Base-by-base conservation (phyloP, 2,888 invertebrate species). In the Sphaeridia pumilis region DNA sequence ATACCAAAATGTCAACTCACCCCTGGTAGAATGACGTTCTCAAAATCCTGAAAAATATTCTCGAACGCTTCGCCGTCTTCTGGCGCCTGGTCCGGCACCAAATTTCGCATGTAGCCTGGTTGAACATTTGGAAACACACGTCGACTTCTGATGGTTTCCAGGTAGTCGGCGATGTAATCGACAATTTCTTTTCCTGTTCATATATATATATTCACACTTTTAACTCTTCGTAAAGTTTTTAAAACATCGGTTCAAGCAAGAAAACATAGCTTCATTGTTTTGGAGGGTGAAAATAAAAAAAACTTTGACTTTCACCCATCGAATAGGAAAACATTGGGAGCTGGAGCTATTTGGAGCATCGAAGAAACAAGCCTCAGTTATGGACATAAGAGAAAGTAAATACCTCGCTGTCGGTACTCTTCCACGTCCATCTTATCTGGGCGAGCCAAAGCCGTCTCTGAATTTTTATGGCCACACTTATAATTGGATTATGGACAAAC, bases 101-200 rank as follows among this genome's bases (percentile, higher is more conserved):
- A 75, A 48, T 81, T 80, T 65, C 85, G 79, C 69, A 98, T 81
- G 70, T 94, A 98, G 4, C 98, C 97, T 0, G 97, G 97, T 67
- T 89, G 83, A 0, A 90, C 90, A 17, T 85, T 83, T 0, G 97
- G 97, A 68, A 88, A 94, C 1, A 98, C 97, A 17, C 88, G 79
- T 2, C 86, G 78, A 14, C 84, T 84, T 1, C 94, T 77, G 56
- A 98, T 90, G 64, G 83, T 87, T 71, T 88, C 85, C 69, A 97
- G 72, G 70, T 98, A 98, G 70, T 97, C 90, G 1, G 94, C 94
- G 64, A 98, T 94, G 71, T 89, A 98, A 73, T 98, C 97, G 55
- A 98, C 88, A 84, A 97, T 85, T 74, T 95, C 90, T 72, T 95
- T 95, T 36, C 94, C 97, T 88, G 70, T n/a, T n/a, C n/a, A n/a